These are phyloP conservation scores for Rhinolophus sinicus DNA, from an alignment of 2,113 vertebrate genomes.

Conservation along the genomic window DNA sequence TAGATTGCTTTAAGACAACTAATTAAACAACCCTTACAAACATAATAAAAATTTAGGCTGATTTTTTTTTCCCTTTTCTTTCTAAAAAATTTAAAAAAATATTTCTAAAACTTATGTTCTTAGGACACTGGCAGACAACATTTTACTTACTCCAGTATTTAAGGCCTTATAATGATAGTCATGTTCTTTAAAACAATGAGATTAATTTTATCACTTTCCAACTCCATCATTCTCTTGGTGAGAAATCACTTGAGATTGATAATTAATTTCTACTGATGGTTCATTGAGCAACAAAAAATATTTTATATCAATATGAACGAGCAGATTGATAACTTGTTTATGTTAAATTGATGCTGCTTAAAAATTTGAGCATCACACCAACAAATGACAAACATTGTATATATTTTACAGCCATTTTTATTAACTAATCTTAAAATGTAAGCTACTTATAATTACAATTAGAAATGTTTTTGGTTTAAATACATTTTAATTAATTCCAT, in stretches of 20 bases:
- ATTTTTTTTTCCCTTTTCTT: background rate
- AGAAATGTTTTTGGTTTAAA: background rate
- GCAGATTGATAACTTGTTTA: background rate
- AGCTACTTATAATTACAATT: background rate
- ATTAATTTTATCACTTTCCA: conserved; percentile 1
- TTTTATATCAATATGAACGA: background rate
- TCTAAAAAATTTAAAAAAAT: background rate
- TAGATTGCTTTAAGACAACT: background rate
- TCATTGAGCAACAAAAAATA: background rate
- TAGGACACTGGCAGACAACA: background rate
- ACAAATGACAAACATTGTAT: background rate
- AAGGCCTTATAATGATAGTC: background rate
- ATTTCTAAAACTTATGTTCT: background rate
- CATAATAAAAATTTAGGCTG: background rate
- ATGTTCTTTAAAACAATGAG: background rate
- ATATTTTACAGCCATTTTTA: background rate
- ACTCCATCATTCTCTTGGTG: background rate
- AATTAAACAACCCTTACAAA: background rate
- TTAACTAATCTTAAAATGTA: background rate
- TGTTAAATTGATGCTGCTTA: background rate
- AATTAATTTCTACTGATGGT: conserved; percentile 23
- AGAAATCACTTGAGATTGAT: background rate
- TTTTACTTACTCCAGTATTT: background rate
- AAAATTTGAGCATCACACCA: background rate
- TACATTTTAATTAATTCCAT: background rate